A percentile compares a stretch with the other conserved stretches of the same genome.
phyloP scores from a whole-genome alignment of 2,888 invertebrate genomes.

The Drosophila affinis region DNA sequence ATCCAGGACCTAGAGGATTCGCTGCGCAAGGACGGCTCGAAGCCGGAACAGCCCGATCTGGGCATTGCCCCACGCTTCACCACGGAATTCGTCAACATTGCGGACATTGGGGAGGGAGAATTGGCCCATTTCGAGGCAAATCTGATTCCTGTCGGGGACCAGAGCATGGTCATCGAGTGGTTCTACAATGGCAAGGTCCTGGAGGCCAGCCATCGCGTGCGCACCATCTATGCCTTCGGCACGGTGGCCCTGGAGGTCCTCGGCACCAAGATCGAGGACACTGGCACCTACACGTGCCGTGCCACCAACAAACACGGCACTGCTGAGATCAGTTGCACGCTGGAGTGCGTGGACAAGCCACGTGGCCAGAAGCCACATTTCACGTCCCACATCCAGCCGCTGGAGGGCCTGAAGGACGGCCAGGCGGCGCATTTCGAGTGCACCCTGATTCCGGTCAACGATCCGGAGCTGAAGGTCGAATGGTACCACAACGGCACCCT shows the following conservation, averaged over 20 bases:
- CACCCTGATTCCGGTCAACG: slow-evolving; percentile 95
- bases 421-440: slow-evolving; percentile 98
- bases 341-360: slow-evolving; percentile 92
- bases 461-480: slow-evolving; percentile 96
- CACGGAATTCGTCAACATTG: slow-evolving; percentile 92
- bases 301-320: slow-evolving; percentile 95
- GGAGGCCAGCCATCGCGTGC: slow-evolving; percentile 94
- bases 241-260: slow-evolving; percentile 98
- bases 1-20: slow-evolving; percentile 96
- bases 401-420: slow-evolving; percentile 94
- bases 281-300: slow-evolving; percentile 93
- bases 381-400: slow-evolving; percentile 93
- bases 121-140: slow-evolving; percentile 99
- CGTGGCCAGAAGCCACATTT: slow-evolving; percentile 94
- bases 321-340: slow-evolving; percentile 92
- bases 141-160: slow-evolving; percentile 96
- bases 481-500: slow-evolving; percentile 98
- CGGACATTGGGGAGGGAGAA: slow-evolving; percentile 95
- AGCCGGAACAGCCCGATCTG: slow-evolving; percentile 88
- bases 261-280: slow-evolving; percentile 96
- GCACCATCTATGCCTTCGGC: slow-evolving; percentile 98
- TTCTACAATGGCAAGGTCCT: slow-evolving; percentile 96
- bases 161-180: slow-evolving; percentile 97
- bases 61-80: slow-evolving; percentile 95
- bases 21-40: slow-evolving; percentile 88